Percentiles rank a stretch among this genome's conserved stretches.
phyloP scores from a whole-genome alignment of 2,113 vertebrate species.

The Hucho hucho region DNA sequence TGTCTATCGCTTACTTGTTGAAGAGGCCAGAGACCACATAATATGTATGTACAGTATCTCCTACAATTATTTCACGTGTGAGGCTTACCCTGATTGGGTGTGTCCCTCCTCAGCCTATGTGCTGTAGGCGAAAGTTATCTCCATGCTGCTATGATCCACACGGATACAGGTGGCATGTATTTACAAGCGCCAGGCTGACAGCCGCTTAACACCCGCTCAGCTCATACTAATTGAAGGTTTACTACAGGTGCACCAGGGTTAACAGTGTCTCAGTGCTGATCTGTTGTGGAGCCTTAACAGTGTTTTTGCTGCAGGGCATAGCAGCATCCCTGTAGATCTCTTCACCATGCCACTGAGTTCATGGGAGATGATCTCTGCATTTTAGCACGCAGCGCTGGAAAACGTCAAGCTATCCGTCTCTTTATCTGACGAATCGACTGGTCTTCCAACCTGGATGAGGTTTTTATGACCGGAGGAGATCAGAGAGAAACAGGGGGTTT shows the following conservation, averaged over 20 bases:
- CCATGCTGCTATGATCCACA: no score
- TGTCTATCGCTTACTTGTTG: background rate
- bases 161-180: background rate
- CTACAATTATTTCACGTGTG: no score
- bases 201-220: background rate
- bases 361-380: slow-evolving; percentile 38
- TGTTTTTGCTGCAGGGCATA: background rate
- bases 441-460: slow-evolving; percentile 15
- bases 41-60: no score
- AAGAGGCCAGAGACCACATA: no score
- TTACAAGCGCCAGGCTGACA: background rate
- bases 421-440: slow-evolving; percentile 1
- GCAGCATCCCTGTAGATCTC: background rate
- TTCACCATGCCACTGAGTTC: slow-evolving; percentile 10
- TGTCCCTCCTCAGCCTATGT: background rate
- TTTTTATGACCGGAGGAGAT: background rate
- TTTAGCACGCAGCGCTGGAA: slow-evolving; percentile 35
- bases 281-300: background rate
- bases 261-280: background rate
- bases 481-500: background rate
- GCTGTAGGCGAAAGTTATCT: background rate
- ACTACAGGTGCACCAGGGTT: slow-evolving; percentile 4
- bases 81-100: no score
- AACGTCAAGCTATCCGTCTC: slow-evolving; percentile 53
- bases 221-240: slow-evolving; percentile 14